phyloP scores from a whole-genome alignment of 2,797 vertebrate genomes.

The Enteromius fasciolatus region DNA sequence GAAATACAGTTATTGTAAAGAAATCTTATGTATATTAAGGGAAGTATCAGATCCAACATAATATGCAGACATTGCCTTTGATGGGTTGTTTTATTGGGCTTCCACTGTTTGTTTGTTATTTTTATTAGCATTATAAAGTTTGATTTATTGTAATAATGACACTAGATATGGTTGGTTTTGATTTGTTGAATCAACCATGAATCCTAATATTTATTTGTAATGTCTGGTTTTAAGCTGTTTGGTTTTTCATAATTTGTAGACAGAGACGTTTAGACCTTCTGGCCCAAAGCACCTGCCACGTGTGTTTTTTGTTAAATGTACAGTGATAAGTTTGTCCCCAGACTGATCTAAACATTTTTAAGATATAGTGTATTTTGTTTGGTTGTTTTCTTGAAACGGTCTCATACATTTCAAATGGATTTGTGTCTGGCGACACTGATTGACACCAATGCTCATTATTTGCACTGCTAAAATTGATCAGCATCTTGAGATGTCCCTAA shows the following conservation, averaged over 20 bases:
- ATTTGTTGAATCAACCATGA: constrained; percentile 80
- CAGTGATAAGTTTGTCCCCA: neutral
- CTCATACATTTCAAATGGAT: constrained; percentile 67
- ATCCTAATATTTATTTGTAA: constrained; percentile 89
- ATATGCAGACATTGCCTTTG: constrained; percentile 82
- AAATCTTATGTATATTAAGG: constrained; percentile 61
- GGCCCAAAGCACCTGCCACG: constrained; percentile 1
- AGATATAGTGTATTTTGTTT: constrained; percentile 62
- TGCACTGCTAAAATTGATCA: constrained; percentile 65
- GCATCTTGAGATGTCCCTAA: constrained; percentile 61
- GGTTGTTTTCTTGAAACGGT: constrained; percentile 48
- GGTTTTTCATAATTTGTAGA: constrained; percentile 56
- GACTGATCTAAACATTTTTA: constrained; percentile 63
- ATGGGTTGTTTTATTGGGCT: constrained; percentile 76
- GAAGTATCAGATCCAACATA: constrained; percentile 62
- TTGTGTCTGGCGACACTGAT: constrained; percentile 54
- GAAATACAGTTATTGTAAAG: constrained; percentile 26
- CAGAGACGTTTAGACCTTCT: neutral
- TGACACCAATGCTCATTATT: constrained; percentile 58
- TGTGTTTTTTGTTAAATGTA: constrained; percentile 5
- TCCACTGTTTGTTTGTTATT: constrained; percentile 74
- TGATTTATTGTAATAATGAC: constrained; percentile 73
- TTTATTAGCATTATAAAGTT: constrained; percentile 79
- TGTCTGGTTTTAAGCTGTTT: constrained; percentile 46
- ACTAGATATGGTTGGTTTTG: constrained; percentile 65